Conservation (phyloP, 64 coral and sea anemone species). For the Dendrophyllia cribrosa region DNA sequence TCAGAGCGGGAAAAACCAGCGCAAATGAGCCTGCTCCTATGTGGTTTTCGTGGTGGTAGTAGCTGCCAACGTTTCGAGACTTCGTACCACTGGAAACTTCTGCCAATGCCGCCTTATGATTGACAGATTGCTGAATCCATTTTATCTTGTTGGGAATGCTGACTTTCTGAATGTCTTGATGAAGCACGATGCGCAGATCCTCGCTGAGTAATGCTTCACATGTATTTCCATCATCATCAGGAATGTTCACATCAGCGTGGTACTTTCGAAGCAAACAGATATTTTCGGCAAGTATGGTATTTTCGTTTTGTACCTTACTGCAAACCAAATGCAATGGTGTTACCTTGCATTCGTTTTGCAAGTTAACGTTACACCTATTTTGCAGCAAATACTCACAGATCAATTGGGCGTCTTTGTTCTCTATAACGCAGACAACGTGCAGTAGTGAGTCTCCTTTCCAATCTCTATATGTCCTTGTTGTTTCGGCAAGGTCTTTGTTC, state of each 20-base stretch:
- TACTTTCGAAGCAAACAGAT: slow-evolving; percentile 28
- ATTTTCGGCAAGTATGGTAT: neutral
- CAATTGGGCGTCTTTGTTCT: neutral
- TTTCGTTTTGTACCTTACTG: neutral
- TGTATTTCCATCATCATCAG: slow-evolving; percentile 12
- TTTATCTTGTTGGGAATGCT: slow-evolving; percentile 38
- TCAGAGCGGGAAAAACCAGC: slow-evolving; percentile 55
- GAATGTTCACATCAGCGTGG: slow-evolving; percentile 25
- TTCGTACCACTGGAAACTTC: slow-evolving; percentile 42
- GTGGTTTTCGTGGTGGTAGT: slow-evolving; percentile 39
- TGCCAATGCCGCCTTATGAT: slow-evolving; percentile 18
- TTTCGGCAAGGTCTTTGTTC: neutral
- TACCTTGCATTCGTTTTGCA: slow-evolving; percentile 20
- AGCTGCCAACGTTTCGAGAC: slow-evolving; percentile 9
- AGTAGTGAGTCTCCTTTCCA: neutral
- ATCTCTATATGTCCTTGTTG: neutral
- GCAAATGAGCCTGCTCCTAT: slow-evolving; percentile 64
- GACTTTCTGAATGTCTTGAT: neutral
- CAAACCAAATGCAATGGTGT: slow-evolving; percentile 9
- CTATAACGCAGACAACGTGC: neutral
- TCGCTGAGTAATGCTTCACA: slow-evolving; percentile 40
- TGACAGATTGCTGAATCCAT: slow-evolving; percentile 53
- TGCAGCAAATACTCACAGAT: slow-evolving; percentile 29
- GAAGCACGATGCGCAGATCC: slow-evolving; percentile 10
- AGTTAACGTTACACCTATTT: slow-evolving; percentile 23